Base-by-base conservation (phyloP, 1,140 invertebrate species). In the Hyposmocoma kahamanoa region DNA sequence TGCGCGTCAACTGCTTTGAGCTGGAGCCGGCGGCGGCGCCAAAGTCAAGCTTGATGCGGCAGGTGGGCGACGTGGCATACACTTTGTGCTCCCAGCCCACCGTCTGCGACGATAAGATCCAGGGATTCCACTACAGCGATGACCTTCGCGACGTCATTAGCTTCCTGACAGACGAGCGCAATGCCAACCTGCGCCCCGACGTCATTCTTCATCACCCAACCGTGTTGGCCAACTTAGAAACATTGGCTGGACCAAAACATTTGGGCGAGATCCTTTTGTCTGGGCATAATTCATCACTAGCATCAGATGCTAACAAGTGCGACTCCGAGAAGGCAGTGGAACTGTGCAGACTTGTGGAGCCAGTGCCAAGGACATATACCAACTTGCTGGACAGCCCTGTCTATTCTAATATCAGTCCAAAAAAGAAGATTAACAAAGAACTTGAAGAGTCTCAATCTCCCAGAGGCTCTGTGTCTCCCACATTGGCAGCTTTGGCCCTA, bases 141-240 rank as follows among this genome's bases (percentile, higher is more conserved):
- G 82, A 86, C 47, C 64, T 87, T 2, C 56, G 59, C 47, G 77
- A 82, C 32, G 63, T 87, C 8, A 51, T 84, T 10, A 67, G 56
- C 30, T 78, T 87, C 18, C 53, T 87, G 24, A 67, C 59, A 3
- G 79, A 85, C 22, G 62, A 72, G 15, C 70, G 55, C 42, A 74
- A 72, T 24, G 43, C 56, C 4, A 63, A 60, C 22, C 52, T 86
- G 15, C 71, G 71, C 9, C 72, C 82, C 4, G 77, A 86, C 22
- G 73, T 84, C 0, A 62, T 87, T 4, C 59, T 87, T 6, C 79
- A 84, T 45, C 84, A 87, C 54, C 86, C 86, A 6, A 86, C 82
- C 22, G 74, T 87, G 2, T 65, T 87, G 21, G 59, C 73, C 17
- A 79, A 86, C 56, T 54, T 78, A 4, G 79, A 78, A 42, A 46